Base-by-base conservation (phyloP, 2,113 vertebrate genomes). In the Equus quagga region DNA sequence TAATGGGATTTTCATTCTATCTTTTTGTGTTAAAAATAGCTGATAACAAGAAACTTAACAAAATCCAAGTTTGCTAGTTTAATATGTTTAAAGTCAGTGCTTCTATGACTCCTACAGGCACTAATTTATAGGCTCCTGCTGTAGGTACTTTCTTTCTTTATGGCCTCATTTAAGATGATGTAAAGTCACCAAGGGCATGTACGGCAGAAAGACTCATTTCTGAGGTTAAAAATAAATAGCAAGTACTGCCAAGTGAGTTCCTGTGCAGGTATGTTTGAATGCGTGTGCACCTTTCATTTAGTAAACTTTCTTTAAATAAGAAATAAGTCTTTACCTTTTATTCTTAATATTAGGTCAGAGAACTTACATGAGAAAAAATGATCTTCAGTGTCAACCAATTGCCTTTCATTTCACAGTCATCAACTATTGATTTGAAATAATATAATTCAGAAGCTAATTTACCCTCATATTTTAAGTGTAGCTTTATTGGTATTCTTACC, bases 201-300 rank as follows among this genome's bases (percentile, higher is more conserved):
- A 36, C 81, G 11, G n/a, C 82, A 81, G 67, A 65, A 84, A 64
- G 76, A 41, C 44, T 95, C 60, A 56, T 92, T 94, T 85, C 58
- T 82, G 49, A 92, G 36, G n/a, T 95, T 89, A 96, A 96, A 95
- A 95, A 78, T 89, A 73, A 85, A 85, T 41, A 96, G 19, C 83
- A 86, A 95, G 33, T 89, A 8, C 51, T 73, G 41, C 41, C 65
- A 69, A 92, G 49, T 83, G 70, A 92, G 44, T 41, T 80, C 24
- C 44, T 83, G 4, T 82, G 31, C 28, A n/a, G 60, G 60, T 89
- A 67, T 64, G 31, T 85, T 88, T 41, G 15, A 73, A 31, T 89
- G 72, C 73, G 9, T 91, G 28, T 26, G 0, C 56, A 56, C 83
- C 87, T 49, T 51, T 69, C 12, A 92, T 44, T 82, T 85, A 81